Percentiles rank a stretch among this genome's conserved stretches.
phyloP scores from a whole-genome alignment of 2,113 vertebrate species.

The Hirundichthys speculiger region DNA sequence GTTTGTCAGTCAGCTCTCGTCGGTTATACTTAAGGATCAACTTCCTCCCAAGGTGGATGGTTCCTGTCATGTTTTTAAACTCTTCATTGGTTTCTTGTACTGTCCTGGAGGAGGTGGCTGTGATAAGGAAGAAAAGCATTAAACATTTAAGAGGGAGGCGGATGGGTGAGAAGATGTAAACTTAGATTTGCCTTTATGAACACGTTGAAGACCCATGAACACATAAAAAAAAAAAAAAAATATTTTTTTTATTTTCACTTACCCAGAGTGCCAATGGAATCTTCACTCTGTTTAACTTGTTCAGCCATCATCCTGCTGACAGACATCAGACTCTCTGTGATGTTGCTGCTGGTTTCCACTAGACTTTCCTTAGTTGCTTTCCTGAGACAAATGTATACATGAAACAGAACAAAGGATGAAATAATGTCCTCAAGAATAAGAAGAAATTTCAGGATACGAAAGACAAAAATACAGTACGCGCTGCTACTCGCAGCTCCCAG shows the following conservation, averaged over 20 bases:
- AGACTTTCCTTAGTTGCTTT: constrained; percentile 90
- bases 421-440: background rate
- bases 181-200: background rate
- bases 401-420: constrained; percentile 1
- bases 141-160: background rate
- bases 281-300: constrained; percentile 92
- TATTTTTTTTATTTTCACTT: background rate
- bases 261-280: constrained; percentile 89
- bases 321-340: constrained; percentile 93
- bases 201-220: background rate
- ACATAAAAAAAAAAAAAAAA: background rate
- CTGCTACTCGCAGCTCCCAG: no score
- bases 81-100: constrained; percentile 95
- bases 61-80: constrained; percentile 94
- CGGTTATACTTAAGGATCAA: constrained; percentile 96
- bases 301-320: constrained; percentile 96
- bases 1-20: constrained; percentile 92
- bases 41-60: constrained; percentile 91
- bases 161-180: background rate
- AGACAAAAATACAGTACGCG: no score
- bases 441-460: no score
- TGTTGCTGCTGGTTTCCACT: constrained; percentile 87
- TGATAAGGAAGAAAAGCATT: background rate
- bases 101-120: constrained; percentile 91
- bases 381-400: constrained; percentile 54